phyloP scores from a whole-genome alignment of 2,797 vertebrate genomes.

The Danio tinwini region DNA sequence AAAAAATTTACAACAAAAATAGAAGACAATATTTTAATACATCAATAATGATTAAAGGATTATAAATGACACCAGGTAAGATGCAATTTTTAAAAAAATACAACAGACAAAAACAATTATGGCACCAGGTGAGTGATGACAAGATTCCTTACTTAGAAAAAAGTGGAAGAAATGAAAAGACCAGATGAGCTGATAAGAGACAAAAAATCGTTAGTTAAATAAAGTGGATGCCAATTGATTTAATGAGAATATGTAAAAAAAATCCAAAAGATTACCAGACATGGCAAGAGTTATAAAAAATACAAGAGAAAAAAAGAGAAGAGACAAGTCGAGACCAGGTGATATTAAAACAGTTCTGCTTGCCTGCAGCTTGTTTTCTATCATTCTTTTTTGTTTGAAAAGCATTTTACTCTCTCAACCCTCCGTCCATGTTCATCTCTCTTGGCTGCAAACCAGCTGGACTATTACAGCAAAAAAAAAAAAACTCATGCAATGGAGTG shows the following conservation, averaged over 20 bases:
- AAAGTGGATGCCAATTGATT: not conserved
- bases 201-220: no score
- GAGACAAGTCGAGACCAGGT: not conserved
- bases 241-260: not conserved
- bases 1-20: not conserved
- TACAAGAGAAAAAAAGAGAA: not conserved
- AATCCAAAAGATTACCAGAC: not conserved
- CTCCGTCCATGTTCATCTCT: conserved; percentile 20
- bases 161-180: not conserved
- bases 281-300: not conserved
- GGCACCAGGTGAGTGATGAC: not conserved
- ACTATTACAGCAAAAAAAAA: conserved; percentile 14
- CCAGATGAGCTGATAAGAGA: not conserved
- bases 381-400: conserved; percentile 75
- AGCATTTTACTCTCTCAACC: conserved; percentile 64
- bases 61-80: not conserved
- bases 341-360: not conserved
- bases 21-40: no score
- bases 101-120: not conserved
- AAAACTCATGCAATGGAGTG: not conserved
- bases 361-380: conserved; percentile 61
- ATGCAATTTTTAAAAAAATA: not conserved
- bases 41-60: no score
- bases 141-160: not conserved
- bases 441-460: conserved; percentile 12